phyloP scores from a whole-genome alignment of 2,888 invertebrate genomes.

The Scotopteryx bipunctaria region DNA sequence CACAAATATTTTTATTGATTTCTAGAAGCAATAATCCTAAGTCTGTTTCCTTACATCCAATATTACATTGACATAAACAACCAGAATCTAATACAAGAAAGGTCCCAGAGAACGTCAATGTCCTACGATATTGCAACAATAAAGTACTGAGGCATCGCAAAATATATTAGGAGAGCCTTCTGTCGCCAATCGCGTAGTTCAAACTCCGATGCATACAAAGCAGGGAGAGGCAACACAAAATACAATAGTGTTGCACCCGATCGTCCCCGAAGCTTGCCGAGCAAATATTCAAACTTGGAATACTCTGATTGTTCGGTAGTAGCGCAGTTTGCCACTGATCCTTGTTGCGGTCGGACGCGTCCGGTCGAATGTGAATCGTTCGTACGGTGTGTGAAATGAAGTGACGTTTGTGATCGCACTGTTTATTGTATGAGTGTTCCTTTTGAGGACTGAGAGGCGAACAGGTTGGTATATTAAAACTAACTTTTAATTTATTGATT shows the following conservation, averaged over 20 bases:
- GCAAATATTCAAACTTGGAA: constrained; percentile 53
- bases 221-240: constrained; percentile 40
- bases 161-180: constrained; percentile 18
- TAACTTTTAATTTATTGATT: not conserved
- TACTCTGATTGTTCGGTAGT: constrained; percentile 41
- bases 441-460: constrained; percentile 21
- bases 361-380: constrained; percentile 20
- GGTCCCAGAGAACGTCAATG: not conserved
- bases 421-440: constrained; percentile 26
- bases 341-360: constrained; percentile 44
- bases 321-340: constrained; percentile 58
- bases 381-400: constrained; percentile 51
- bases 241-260: constrained; percentile 45
- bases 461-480: constrained; percentile 28
- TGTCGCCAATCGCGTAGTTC: constrained; percentile 28
- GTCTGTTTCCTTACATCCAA: constrained; percentile 2
- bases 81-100: constrained; percentile 9
- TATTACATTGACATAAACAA: constrained; percentile 11
- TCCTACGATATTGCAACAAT: constrained; percentile 26
- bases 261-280: constrained; percentile 52
- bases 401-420: constrained; percentile 54
- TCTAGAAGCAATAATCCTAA: not conserved
- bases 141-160: constrained; percentile 17
- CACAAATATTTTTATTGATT: not conserved
- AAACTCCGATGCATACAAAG: constrained; percentile 43